Base-by-base conservation (phyloP, 30 jellyfish, hydroid and myxozoan genomes). In the Haliclystus octoradiatus region DNA sequence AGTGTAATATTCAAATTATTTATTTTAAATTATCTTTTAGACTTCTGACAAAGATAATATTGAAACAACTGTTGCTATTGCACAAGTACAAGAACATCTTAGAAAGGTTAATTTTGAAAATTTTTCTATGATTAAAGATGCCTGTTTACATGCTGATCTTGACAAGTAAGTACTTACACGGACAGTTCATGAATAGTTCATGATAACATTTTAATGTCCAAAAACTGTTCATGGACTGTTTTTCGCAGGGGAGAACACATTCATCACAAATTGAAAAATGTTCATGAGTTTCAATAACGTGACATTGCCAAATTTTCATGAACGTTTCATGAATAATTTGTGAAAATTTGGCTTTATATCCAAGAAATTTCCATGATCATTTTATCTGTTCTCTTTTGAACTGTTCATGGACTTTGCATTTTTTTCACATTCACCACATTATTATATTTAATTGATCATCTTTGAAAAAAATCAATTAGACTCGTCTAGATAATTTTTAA, bases 41-140 rank as follows among this genome's bases (percentile, higher is more conserved):
- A n/a, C n/a, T n/a, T n/a, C n/a, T n/a, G n/a, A n/a, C n/a, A n/a
- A n/a, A n/a, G n/a, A 73, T 31, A 84, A 74, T 26, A 24, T 66
- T 49, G 72, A 70, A 9, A 80, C 68, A 0, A 70, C 81, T 26
- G 84, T 77, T 2, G n/a, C n/a, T n/a, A n/a, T n/a, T n/a, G 97
- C 94, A 13, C 61, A 89, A 0, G 71, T 88, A 19, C 97, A 88
- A 72, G 97, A 88, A 40, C 95, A 88, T 61, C 84, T 88, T 19
- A 93, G 97, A 46, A 88, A 88, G 71, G 97, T 88, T 76, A 88
- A 88, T 49, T 88, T 74, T 68, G 97, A 88, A 73, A 80, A 63
- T 49, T 88, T 88, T 61, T 70, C 93, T 2, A 61, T 78, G 7
- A 74, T 88, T 83, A 66, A 73, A 66, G 97, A 88, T 61, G 94